Base-by-base conservation (phyloP, 92 coral and sea anemone genomes). In the Parazoanthus atlanticus region DNA sequence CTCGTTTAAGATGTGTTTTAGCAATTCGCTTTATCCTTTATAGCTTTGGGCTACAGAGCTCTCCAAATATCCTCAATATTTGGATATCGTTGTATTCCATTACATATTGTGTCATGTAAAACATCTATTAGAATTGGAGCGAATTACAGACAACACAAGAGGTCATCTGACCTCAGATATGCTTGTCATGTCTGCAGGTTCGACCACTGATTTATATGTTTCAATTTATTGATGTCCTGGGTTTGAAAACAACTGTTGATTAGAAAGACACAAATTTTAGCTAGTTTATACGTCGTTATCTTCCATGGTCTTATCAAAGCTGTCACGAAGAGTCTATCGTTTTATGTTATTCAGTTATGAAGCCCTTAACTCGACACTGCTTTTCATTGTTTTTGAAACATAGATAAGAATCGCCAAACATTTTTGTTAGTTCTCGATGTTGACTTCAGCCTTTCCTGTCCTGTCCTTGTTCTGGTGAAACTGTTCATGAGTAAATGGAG, bases 131-230 rank as follows among this genome's bases (percentile, higher is more conserved):
- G 54, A 21, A 3, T 19, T 46, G 56, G 30, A 25, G 64, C 64
- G 29, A 78, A 32, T 46, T 78, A 26, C 64, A 23, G 32, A 78
- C 64, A 78, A 78, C 82, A 26, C 49, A 23, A 46, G 21, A 43
- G 64, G 82, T 78, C 82, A 78, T 26, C 82, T 43, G 36, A 78
- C 54, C 77, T 73, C 40, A 71, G 21, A 25, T 21, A 10, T 46
- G 15, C 32, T 46, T 78, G 52, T 77, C 56, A 43, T 77, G 28
- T 33, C 47, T 34, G 16, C 12, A 77, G 49, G 30, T 23, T 12
- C 15, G 5, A 38, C 23, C 41, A 76, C 28, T 9, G 15, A n/a
- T 12, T 23, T 23, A 23, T 9, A 15, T 40, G 31, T 19, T 40
- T 21, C 30, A 3, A 25, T 41, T 4, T n/a, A 19, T 8, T 25